A percentile compares a stretch with the other conserved stretches of the same genome.
These are phyloP conservation scores for Pemphredon lugubris DNA, from an alignment of 2,888 invertebrate species.

Conservation along the genomic window DNA sequence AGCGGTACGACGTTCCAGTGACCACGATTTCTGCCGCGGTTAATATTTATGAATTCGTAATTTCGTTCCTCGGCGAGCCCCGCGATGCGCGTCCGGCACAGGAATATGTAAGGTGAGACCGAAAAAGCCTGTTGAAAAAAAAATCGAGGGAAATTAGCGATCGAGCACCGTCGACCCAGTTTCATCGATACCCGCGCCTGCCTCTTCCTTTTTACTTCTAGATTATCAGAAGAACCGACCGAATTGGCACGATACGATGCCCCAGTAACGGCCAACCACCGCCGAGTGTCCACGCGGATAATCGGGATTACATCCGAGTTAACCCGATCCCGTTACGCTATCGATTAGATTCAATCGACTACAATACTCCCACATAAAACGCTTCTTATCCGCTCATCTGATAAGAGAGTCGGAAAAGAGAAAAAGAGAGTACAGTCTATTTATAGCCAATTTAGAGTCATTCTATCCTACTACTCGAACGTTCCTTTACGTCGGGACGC, in stretches of 20 bases:
- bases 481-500: too few relatives aligned
- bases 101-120: not conserved
- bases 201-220: constrained; percentile 14
- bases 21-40: not conserved
- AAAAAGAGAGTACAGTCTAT: too few relatives aligned
- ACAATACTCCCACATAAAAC: constrained; percentile 13
- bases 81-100: too few relatives aligned
- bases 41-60: not conserved
- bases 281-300: constrained; percentile 21
- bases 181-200: constrained; percentile 12
- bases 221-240: constrained; percentile 39
- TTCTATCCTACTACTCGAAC: too few relatives aligned
- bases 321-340: constrained; percentile 37
- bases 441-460: too few relatives aligned
- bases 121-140: not conserved
- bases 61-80: too few relatives aligned
- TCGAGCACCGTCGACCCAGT: constrained; percentile 32
- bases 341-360: constrained; percentile 25
- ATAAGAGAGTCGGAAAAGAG: not conserved
- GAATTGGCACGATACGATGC: constrained; percentile 46
- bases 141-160: constrained; percentile 11
- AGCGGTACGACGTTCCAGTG: not conserved
- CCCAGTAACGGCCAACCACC: constrained; percentile 21
- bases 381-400: not conserved
- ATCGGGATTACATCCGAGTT: constrained; percentile 51